A percentile compares a stretch with the other conserved stretches of the same genome.
phyloP scores from a whole-genome alignment of 2,888 invertebrate species.

The Endomychus coccineus region DNA sequence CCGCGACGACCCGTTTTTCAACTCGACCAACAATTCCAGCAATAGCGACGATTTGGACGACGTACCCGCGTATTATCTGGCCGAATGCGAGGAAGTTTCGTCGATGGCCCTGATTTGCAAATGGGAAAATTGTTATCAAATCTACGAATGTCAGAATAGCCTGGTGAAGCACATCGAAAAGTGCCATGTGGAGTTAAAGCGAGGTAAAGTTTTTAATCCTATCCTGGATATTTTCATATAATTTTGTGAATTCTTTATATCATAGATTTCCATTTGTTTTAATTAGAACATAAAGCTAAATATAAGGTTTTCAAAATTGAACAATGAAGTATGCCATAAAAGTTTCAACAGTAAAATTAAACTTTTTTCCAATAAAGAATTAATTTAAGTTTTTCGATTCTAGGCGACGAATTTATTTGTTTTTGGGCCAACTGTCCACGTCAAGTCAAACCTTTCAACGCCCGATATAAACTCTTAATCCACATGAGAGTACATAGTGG shows the following conservation, averaged over 20 bases:
- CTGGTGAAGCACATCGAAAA: conserved; percentile 80
- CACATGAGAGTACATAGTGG: conserved; percentile 98
- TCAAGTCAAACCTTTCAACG: conserved; percentile 88
- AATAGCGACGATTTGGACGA: conserved; percentile 2
- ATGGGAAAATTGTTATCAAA: conserved; percentile 80
- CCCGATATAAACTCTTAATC: conserved; percentile 92
- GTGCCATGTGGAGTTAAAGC: conserved; percentile 79
- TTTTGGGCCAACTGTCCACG: conserved; percentile 90
- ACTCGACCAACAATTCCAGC: conserved; percentile 23
- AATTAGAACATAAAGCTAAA: too few relatives aligned
- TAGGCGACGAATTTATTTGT: conserved; percentile 85
- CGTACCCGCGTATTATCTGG: not conserved
- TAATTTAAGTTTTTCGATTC: too few relatives aligned
- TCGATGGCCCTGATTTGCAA: conserved; percentile 48
- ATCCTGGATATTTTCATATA: not conserved
- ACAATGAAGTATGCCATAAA: too few relatives aligned
- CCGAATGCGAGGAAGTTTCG: conserved; percentile 1
- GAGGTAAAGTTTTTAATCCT: conserved; percentile 47
- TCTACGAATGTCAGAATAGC: conserved; percentile 70
- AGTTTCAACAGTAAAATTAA: too few relatives aligned
- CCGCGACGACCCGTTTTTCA: conserved; percentile 37
- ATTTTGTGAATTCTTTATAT: conserved; percentile 5
- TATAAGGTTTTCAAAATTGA: too few relatives aligned
- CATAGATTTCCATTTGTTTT: too few relatives aligned
- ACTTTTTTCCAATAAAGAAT: too few relatives aligned